Base-by-base conservation (phyloP, 2,888 invertebrate species). In the Anoplius nigerrimus region DNA sequence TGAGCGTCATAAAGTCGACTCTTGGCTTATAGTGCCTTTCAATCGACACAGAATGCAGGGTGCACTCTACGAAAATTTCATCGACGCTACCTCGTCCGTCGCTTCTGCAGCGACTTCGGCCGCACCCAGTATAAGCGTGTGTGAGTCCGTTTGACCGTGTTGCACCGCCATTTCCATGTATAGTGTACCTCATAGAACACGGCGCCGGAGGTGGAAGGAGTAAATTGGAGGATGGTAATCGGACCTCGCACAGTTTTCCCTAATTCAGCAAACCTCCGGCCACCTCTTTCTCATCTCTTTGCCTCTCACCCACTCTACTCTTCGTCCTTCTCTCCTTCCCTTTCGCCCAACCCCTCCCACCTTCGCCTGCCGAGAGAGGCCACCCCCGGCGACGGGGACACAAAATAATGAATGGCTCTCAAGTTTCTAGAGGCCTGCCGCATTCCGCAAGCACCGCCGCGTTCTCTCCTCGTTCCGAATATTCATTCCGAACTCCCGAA, bases 141-240 rank as follows among this genome's bases (percentile, higher is more conserved):
- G 16, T 48, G 48, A 48, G 18, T 18, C 48, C 1, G 16, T 48
- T 16, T 48, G 11, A 11, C 48, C 48, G 2, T 18, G 16, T 18
- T 46, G 15, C 16, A 18, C 43, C 42, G 42, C 42, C 46, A 46
- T 58, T 46, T 45, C 45, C 24, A 58, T 58, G 46, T 46, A 58
- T 20, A 56, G 42, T 42, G 57, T 43, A 22, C 22, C 45, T 16
- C n/a, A n/a, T 24, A 46, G 57, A n/a, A 58, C 24, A 45, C 20
- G 20, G 56, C 27, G 46, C 55, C 52, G 42, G 20, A 16, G 46
- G 21, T 34, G 53, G 74, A 54, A 54, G 43, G 74, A 77, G 77
- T 79, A 83, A 83, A 83, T 82, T 82, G 80, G 74, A 82, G 80
- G 67, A 75, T 69, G 72, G 75, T 76, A 78, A 79, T 78, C 76